Conservation (phyloP, 1,140 invertebrate species). For the Drosophila lowei region DNA sequence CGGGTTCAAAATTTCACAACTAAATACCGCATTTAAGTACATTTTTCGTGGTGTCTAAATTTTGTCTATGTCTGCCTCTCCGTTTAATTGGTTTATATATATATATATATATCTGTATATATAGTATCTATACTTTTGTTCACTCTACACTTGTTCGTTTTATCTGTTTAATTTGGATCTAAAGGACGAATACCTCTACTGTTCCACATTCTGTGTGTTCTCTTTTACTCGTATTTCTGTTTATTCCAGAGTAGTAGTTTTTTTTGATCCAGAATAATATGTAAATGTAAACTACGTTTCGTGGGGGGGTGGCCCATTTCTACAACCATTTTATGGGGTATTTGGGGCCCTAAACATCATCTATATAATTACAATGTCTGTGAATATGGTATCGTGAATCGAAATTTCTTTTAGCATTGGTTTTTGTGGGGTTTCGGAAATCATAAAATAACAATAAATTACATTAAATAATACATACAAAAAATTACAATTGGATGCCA, state of each 20-base stretch:
- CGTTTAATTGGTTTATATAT: constrained; percentile 2
- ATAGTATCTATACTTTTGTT: constrained; percentile 28
- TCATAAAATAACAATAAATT: constrained; percentile 57
- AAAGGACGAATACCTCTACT: constrained; percentile 12
- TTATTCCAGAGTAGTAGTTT: constrained; percentile 18
- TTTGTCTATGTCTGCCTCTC: neutral
- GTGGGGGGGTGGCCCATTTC: constrained; percentile 23
- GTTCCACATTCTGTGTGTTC: constrained; percentile 7
- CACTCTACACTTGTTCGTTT: constrained; percentile 14
- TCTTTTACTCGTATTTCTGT: constrained; percentile 22
- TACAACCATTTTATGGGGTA: constrained; percentile 71
- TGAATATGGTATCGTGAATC: constrained; percentile 28
- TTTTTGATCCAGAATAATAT: constrained; percentile 26
- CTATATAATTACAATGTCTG: constrained; percentile 12
- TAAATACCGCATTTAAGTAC: constrained; percentile 64
- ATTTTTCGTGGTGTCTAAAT: constrained; percentile 16
- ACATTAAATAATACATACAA: constrained; percentile 79
- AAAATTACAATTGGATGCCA: constrained; percentile 58
- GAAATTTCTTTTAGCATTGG: constrained; percentile 28
- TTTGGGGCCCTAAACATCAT: constrained; percentile 31
- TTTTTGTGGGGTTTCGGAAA: neutral
- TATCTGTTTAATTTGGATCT: constrained; percentile 5
- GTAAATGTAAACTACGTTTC: constrained; percentile 27
- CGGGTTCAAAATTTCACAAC: constrained; percentile 21
- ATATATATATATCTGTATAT: constrained; percentile 22